phyloP scores from a whole-genome alignment of 64 coral and sea anemone species.

The Orbicella faveolata region DNA sequence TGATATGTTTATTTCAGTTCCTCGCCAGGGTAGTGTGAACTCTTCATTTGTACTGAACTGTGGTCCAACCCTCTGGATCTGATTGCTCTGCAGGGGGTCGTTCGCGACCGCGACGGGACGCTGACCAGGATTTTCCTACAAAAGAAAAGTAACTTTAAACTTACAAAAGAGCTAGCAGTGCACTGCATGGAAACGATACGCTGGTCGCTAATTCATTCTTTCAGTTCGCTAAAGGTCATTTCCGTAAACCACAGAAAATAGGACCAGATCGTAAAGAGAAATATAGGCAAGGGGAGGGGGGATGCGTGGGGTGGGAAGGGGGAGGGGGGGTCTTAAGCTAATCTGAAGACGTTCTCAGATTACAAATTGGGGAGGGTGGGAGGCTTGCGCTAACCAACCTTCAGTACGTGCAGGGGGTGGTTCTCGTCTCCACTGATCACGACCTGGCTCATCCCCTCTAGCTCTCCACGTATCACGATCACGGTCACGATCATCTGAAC shows the following conservation, averaged over 20 bases:
- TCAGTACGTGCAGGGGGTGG: conserved; percentile 34
- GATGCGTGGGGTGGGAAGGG: not conserved
- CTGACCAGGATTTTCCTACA: conserved; percentile 71
- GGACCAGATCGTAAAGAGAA: not conserved
- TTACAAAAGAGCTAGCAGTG: not conserved
- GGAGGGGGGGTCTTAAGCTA: no score
- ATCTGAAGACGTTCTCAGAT: no score
- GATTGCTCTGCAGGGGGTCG: conserved; percentile 40
- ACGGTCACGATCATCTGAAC: conserved; percentile 29
- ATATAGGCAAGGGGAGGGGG: not conserved
- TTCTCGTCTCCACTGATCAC: conserved; percentile 58
- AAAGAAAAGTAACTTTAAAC: not conserved
- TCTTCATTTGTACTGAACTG: conserved; percentile 61
- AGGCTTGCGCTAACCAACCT: not conserved
- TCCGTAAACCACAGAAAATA: not conserved
- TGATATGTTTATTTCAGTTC: not conserved
- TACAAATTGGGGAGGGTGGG: no score
- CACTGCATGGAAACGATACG: no score
- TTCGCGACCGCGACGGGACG: conserved; percentile 62
- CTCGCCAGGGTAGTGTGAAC: conserved; percentile 13
- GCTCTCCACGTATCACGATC: conserved; percentile 23
- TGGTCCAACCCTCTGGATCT: conserved; percentile 62
- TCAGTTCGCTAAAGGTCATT: not conserved
- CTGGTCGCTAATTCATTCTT: no score
- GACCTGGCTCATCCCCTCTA: conserved; percentile 36